Evolutionary conservation across 2,797 vertebrate genomes (phyloP), one percentile per base, ranked within the genome.

Genomic region (Podargus strigoides): DNA sequence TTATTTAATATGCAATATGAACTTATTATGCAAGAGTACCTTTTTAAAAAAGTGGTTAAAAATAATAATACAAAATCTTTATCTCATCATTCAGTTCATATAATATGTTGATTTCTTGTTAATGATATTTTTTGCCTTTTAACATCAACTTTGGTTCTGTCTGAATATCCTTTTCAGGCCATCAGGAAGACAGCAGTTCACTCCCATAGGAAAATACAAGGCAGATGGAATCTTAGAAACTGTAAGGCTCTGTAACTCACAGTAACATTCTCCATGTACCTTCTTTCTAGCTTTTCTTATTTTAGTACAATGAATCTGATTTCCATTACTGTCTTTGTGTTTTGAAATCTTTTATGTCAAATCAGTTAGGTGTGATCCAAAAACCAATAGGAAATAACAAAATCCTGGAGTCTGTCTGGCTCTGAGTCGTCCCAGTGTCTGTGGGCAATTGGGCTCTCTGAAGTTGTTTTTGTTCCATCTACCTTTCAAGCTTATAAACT

Each of bases 191-290:
- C 97, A 98, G 83, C 98, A 98, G 79, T 98, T 98, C 96, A 97
- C 95, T 81, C 98, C 98, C 63, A 81, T 97, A 42, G 98, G 98
- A 92, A 98, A 98, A 97, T 98, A 98, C 96, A 98, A 98, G 98
- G 97, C 98, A 69, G 98, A 98, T 92, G 98, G 98, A 91, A 96
- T 98, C 96, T 93, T 98, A 87, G 98, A 98, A 97, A 98, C 96
- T 93, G 98, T 98, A 98, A 74, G 97, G 52, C 88, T 97, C 91
- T 94, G 78, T 79, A 90, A 75, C 88, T 93, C 83, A 42, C 21
- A 58, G 75, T 82, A 82, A 46, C 66, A 7, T 93, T 95, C 85
- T 95, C 76, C 86, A 55, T 72, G 5, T 66, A 42, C 39, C n/a
- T 44, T 49, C 17, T 67, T 58, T 41, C 53, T 67, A 52, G 6